Evolutionary conservation across 2,888 invertebrate species (phyloP).

Genomic region (Eretmocerus hayati): DNA sequence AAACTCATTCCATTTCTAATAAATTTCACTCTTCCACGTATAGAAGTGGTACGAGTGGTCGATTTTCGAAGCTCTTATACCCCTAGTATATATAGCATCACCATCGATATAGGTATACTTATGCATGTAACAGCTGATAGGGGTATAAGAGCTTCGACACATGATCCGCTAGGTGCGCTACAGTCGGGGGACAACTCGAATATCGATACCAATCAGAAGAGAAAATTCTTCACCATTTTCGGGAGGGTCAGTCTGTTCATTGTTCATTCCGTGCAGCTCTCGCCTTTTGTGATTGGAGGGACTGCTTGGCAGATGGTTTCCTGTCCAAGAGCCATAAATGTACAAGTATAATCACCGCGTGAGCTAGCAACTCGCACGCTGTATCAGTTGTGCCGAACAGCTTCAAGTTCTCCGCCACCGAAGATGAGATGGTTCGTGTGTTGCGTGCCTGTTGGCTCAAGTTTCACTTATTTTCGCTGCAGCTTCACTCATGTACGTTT

Average conservation of each 20-base stretch:
- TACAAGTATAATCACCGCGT: background rate
- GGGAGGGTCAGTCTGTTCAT: background rate
- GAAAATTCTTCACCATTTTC: background rate
- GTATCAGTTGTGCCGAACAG: background rate
- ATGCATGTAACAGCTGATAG: too few relatives aligned
- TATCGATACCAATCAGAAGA: background rate
- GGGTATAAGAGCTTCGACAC: too few relatives aligned
- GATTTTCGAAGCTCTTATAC: too few relatives aligned
- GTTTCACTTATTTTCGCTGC: slow-evolving; percentile 3
- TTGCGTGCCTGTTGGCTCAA: background rate
- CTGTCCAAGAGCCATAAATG: background rate
- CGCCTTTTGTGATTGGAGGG: background rate
- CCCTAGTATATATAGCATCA: too few relatives aligned
- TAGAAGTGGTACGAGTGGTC: too few relatives aligned
- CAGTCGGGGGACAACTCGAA: too few relatives aligned
- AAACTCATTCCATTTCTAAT: too few relatives aligned
- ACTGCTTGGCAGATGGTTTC: background rate
- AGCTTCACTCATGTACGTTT: slow-evolving; percentile 21
- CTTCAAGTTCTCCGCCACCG: background rate
- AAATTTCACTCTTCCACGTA: too few relatives aligned
- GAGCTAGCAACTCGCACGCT: background rate
- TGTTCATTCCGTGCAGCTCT: background rate
- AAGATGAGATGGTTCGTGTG: background rate
- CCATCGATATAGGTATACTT: too few relatives aligned
- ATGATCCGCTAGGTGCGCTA: too few relatives aligned